A percentile compares a stretch with the other conserved stretches of the same genome.
Conservation (phyloP, 2,888 invertebrate species). For the Hemicrepidius hirtus region DNA sequence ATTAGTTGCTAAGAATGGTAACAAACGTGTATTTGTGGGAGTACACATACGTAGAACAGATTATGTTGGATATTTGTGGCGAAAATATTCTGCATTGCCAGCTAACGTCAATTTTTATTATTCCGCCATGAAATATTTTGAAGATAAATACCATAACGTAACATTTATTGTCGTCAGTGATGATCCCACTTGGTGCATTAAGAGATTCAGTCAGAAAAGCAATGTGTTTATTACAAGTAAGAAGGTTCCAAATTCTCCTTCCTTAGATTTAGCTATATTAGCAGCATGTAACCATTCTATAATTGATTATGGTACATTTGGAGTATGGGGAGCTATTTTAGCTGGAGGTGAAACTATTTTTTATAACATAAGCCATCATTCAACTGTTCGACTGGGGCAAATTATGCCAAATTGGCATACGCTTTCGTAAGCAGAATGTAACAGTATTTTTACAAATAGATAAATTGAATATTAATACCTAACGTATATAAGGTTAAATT, state of each 20-base stretch:
- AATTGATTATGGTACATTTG: slow-evolving; percentile 74
- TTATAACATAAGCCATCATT: slow-evolving; percentile 70
- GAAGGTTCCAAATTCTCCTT: slow-evolving; percentile 67
- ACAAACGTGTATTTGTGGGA: slow-evolving; percentile 71
- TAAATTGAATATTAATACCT: not conserved
- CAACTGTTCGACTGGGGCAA: slow-evolving; percentile 69
- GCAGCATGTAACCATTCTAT: slow-evolving; percentile 74
- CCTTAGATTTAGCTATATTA: slow-evolving; percentile 72
- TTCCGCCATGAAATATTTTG: slow-evolving; percentile 71
- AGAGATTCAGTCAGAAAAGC: slow-evolving; percentile 65
- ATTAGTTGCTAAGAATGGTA: slow-evolving; percentile 62
- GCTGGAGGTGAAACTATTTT: slow-evolving; percentile 73
- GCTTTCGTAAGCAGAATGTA: slow-evolving; percentile 16
- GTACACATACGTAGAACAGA: slow-evolving; percentile 77
- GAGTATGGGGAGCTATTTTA: slow-evolving; percentile 73
- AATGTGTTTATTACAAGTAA: slow-evolving; percentile 71
- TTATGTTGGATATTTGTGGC: slow-evolving; percentile 75
- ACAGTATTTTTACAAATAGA: slow-evolving; percentile 30
- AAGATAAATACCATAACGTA: slow-evolving; percentile 68
- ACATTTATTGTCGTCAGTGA: slow-evolving; percentile 73
- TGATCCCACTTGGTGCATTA: slow-evolving; percentile 72
- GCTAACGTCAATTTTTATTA: slow-evolving; percentile 70
- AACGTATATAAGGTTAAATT: not conserved
- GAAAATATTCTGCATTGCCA: slow-evolving; percentile 71
- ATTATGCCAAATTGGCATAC: slow-evolving; percentile 71